These are phyloP conservation scores for Trilocha varians DNA, from an alignment of 2,888 invertebrate species.

Conservation along the genomic window DNA sequence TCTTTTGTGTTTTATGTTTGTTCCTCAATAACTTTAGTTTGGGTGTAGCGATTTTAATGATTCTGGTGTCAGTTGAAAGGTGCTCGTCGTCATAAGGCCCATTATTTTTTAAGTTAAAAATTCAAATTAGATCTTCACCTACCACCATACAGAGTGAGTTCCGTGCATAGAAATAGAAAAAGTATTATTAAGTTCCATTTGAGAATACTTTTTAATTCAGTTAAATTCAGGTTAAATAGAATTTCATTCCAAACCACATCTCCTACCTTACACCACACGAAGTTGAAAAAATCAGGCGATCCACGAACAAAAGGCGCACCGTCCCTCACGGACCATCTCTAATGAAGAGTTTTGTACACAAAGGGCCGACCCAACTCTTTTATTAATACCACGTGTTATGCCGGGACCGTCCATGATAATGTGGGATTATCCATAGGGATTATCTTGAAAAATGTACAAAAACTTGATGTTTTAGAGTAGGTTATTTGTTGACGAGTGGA, in stretches of 20 bases:
- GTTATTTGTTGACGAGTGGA: background rate
- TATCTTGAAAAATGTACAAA: conserved; percentile 1
- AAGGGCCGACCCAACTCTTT: conserved; percentile 53
- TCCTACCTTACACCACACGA: conserved; percentile 20
- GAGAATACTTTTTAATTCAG: too few relatives aligned
- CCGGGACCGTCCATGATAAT: conserved; percentile 6
- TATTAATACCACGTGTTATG: conserved; percentile 55
- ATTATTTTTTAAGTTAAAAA: too few relatives aligned
- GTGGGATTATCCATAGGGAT: conserved; percentile 5
- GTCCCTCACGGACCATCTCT: conserved; percentile 54
- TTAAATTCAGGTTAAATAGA: background rate
- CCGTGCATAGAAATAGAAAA: too few relatives aligned
- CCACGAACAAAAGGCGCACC: conserved; percentile 40
- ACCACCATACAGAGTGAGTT: too few relatives aligned
- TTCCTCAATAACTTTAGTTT: too few relatives aligned
- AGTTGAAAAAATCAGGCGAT: conserved; percentile 30
- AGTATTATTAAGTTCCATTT: too few relatives aligned
- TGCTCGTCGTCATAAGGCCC: too few relatives aligned
- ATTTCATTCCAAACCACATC: conserved; percentile 1
- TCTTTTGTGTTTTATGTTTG: too few relatives aligned
- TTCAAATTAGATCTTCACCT: too few relatives aligned
- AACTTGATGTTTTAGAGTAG: background rate
- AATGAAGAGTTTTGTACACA: conserved; percentile 70
- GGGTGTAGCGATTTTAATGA: too few relatives aligned
- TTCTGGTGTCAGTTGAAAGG: too few relatives aligned